Base-by-base conservation (phyloP, 92 coral and sea anemone species). In the Galaxea fascicularis region DNA sequence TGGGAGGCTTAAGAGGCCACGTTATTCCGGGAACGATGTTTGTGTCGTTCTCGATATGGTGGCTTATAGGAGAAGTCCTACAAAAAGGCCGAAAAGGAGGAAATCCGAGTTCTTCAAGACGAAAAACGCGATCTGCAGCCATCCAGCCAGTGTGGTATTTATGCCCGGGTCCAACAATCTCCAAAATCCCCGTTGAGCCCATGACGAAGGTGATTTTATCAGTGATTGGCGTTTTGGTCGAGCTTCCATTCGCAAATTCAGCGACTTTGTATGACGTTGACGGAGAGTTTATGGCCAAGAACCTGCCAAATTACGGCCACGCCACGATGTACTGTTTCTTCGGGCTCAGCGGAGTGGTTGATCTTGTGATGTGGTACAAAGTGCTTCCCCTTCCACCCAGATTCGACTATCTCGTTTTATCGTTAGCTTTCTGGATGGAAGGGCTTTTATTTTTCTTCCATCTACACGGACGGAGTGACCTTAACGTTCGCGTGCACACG, bases 391-490 rank as follows among this genome's bases (percentile, higher is more conserved):
- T 90, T 0, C 85, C 93, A 4, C 82, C 67, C 13, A 83, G 70
- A 22, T 67, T 77, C 51, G 90, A 90, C 74, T 74, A 79, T 66
- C 11, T 68, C 15, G 54, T 75, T 4, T 5, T 65, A 0, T 83
- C 87, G 0, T 16, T 85, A 18, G 93, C 93, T 0, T 85, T 89
- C 54, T 79, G 78, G 28, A 64, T 90, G 69, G 93, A 90, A 72
- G 93, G 93, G 39, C 46, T 80, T 41, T 45, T 90, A n/a, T 90
- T 90, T 66, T 86, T 21, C 41, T 74, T 90, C 45, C 90, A 90
- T 57, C 74, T 90, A 7, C 83, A 85, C 29, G 93, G 90, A 0
- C 86, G 93, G 3, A 64, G 51, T 58, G 74, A 85, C 51, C 85
- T 90, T 12, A 84, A 90, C 54, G 90, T 85, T 0, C 89, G 89